Evolutionary conservation across 2,113 vertebrate species (phyloP).

Genomic region (Istiophorus platypterus): DNA sequence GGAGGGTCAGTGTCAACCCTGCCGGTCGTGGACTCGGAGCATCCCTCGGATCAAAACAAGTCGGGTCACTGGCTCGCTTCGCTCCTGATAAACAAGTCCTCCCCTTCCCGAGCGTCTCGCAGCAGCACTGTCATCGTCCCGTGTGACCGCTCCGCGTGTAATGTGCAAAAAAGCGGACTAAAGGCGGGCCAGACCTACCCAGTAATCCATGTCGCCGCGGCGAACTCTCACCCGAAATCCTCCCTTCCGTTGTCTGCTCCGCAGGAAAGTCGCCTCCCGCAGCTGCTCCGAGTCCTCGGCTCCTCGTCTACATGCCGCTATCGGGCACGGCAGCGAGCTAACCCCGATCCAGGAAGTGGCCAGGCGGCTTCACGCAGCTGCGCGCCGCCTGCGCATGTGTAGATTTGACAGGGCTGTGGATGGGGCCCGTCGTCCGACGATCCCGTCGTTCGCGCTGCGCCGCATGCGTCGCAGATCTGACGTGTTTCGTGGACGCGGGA

Average conservation of each 20-base stretch:
- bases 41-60: constrained; percentile 45
- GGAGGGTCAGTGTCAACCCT: neutral
- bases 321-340: constrained; percentile 59
- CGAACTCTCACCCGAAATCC: constrained; percentile 24
- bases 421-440: fast-evolving
- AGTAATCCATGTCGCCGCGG: constrained; percentile 81
- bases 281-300: constrained; percentile 36
- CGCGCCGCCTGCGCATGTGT: constrained; percentile 16
- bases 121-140: constrained; percentile 17
- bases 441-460: fast-evolving
- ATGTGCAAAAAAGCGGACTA: neutral
- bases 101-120: neutral
- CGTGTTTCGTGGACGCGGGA: no score
- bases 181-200: constrained; percentile 73
- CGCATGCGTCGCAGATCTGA: constrained; percentile 24
- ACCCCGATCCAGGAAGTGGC: constrained; percentile 79
- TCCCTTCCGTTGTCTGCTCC: constrained; percentile 25
- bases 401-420: constrained; percentile 37
- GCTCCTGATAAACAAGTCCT: constrained; percentile 61
- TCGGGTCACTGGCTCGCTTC: constrained; percentile 30
- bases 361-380: neutral
- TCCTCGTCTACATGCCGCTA: constrained; percentile 75
- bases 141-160: neutral
- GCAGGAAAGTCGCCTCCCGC: constrained; percentile 51
- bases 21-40: constrained; percentile 19